Conservation (phyloP, 2,888 invertebrate genomes). For the Ceramica pisi region DNA sequence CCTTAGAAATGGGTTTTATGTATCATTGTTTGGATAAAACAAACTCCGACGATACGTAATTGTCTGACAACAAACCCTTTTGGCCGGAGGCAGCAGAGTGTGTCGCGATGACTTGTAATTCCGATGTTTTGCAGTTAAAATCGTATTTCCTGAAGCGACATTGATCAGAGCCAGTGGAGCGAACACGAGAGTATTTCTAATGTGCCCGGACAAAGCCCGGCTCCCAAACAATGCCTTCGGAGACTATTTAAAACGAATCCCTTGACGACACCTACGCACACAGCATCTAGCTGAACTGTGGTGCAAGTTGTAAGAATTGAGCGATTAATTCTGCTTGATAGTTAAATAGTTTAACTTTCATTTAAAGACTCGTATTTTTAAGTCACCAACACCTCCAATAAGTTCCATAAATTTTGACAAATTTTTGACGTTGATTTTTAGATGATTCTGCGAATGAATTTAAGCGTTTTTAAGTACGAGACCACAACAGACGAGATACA, state of each 20-base stretch:
- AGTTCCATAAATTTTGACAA: no score
- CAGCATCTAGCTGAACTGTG: conserved; percentile 66
- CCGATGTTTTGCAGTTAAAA: conserved; percentile 89
- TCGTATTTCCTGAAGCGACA: conserved; percentile 89
- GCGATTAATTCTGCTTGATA: not conserved
- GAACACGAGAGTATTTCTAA: conserved; percentile 82
- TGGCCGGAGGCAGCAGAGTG: conserved; percentile 87
- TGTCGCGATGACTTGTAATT: conserved; percentile 88
- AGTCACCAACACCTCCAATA: no score
- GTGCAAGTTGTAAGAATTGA: conserved; percentile 64
- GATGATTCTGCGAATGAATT: no score
- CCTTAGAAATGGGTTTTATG: conserved; percentile 72
- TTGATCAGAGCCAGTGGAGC: conserved; percentile 84
- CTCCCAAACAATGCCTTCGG: conserved; percentile 83
- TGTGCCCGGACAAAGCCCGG: conserved; percentile 80
- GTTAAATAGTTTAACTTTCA: not conserved
- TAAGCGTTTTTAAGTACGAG: no score
- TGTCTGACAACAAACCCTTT: conserved; percentile 87
- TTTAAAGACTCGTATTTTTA: not conserved
- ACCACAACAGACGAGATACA: no score
- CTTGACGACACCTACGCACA: conserved; percentile 84
- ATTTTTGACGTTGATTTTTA: no score
- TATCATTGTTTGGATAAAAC: conserved; percentile 82
- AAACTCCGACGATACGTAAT: conserved; percentile 81
- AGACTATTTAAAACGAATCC: conserved; percentile 87